Evolutionary conservation across 2,797 vertebrate species (phyloP).

Genomic region (Tapera naevia): DNA sequence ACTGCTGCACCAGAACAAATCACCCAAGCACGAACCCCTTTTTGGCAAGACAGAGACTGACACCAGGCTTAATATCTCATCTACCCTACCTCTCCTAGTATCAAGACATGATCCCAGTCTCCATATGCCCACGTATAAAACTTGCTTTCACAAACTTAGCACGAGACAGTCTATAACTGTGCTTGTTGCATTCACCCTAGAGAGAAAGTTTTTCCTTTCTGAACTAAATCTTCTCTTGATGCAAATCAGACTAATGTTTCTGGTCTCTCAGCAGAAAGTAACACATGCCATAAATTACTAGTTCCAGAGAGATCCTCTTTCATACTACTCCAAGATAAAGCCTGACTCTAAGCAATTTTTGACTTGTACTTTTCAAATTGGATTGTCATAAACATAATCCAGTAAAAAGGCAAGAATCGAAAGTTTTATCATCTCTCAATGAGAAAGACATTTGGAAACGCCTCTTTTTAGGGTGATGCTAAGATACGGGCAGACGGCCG

Average conservation of each 20-base stretch:
- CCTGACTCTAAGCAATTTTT: not conserved
- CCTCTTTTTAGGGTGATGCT: not conserved
- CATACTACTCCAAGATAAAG: not conserved
- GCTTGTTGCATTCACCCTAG: not conserved
- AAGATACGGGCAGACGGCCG: too few species aligned
- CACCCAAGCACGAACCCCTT: not conserved
- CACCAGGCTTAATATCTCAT: not conserved
- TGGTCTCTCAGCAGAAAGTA: not conserved
- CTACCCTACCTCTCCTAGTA: not conserved
- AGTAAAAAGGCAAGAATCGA: not conserved
- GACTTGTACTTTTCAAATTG: not conserved
- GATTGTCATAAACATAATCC: not conserved
- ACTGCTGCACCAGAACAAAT: not conserved
- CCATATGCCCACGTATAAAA: not conserved
- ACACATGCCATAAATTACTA: not conserved
- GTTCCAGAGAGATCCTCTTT: not conserved
- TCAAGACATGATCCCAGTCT: rapidly evolving
- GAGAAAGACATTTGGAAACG: not conserved
- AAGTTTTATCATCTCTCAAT: not conserved
- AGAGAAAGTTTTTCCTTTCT: not conserved
- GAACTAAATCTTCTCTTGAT: not conserved
- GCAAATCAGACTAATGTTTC: not conserved
- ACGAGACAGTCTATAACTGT: not conserved
- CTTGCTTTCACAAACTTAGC: not conserved
- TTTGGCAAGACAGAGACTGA: not conserved